phyloP scores from a whole-genome alignment of 2,113 vertebrate genomes.

The Gulo gulo region DNA sequence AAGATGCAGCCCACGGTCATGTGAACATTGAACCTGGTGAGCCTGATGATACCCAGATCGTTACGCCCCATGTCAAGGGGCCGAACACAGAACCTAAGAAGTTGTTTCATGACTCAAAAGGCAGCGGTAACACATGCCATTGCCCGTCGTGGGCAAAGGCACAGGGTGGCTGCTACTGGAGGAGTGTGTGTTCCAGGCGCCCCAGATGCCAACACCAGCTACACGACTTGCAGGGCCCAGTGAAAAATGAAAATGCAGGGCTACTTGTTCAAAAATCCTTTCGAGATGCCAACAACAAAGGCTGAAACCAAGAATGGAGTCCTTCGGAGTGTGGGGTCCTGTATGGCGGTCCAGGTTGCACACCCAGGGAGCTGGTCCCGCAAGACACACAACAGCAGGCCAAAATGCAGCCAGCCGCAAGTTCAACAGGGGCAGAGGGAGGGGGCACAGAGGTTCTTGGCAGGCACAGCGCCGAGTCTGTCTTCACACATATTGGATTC shows the following conservation, averaged over 20 bases:
- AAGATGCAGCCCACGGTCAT: neutral
- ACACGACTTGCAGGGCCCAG: neutral
- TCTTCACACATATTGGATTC: neutral
- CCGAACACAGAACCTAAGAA: neutral
- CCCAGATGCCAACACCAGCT: neutral
- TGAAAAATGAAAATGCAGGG: neutral
- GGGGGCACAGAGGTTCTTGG: accelerated
- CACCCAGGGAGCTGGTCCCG: neutral
- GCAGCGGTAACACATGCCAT: neutral
- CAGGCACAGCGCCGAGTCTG: neutral
- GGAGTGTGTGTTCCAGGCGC: neutral
- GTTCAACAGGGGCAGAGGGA: too few relatives aligned
- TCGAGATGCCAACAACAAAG: neutral
- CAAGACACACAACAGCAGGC: neutral
- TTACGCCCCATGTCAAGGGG: neutral
- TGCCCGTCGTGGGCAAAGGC: neutral
- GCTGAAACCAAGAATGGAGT: neutral
- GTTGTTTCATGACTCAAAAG: neutral
- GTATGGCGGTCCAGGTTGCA: neutral
- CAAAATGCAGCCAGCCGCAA: neutral
- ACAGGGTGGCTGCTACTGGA: neutral
- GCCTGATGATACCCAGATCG: neutral
- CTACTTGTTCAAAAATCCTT: neutral
- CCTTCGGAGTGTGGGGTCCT: neutral
- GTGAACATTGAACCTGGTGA: neutral